Conservation (phyloP, 2,113 vertebrate species). For the rabbit (Oryctolagus cuniculus) region DNA sequence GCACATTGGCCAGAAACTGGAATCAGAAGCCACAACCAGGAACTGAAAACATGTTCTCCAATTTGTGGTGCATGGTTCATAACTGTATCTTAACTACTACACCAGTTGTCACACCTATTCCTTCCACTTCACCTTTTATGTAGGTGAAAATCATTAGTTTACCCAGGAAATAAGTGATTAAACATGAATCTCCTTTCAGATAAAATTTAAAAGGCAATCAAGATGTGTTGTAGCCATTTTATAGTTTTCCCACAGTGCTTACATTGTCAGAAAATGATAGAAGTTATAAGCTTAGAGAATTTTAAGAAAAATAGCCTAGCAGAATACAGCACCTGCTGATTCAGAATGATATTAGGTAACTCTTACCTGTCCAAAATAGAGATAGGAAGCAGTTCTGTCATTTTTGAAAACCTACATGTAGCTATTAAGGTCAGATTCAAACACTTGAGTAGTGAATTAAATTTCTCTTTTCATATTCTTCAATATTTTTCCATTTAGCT, state of each 20-base stretch:
- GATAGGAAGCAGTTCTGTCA: background rate
- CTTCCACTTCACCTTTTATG: background rate
- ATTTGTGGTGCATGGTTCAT: no score
- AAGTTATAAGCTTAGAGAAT: background rate
- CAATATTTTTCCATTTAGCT: background rate
- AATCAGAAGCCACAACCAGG: no score
- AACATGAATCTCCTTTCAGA: background rate
- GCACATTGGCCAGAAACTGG: no score
- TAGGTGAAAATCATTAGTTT: background rate
- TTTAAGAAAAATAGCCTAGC: background rate
- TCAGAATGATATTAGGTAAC: background rate
- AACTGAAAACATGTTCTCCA: no score
- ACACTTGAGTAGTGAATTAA: background rate
- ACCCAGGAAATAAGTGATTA: conserved; percentile 4
- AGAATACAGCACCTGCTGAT: background rate
- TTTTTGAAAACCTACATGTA: background rate
- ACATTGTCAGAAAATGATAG: background rate
- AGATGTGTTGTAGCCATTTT: background rate
- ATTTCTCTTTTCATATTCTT: background rate
- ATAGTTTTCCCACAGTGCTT: background rate
- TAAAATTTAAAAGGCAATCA: background rate
- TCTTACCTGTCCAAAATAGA: background rate
- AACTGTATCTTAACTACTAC: no score
- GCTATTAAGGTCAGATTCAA: background rate
- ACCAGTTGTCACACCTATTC: no score